Conservation (phyloP, 2,113 vertebrate genomes). For the Centropus bengalensis region DNA sequence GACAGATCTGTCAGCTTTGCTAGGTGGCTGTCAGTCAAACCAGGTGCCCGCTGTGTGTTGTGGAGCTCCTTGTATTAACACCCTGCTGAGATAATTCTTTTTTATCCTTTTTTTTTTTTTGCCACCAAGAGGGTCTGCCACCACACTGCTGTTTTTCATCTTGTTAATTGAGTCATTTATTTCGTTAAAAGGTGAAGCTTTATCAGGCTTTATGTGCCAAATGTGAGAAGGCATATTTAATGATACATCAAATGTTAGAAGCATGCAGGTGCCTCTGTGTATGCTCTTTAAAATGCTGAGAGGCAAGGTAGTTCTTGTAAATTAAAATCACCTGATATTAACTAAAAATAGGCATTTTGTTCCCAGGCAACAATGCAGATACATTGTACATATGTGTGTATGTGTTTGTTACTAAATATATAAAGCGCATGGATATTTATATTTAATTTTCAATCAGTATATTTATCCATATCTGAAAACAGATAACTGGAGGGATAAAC, state of each 20-base stretch:
- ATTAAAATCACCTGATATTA: slow-evolving; percentile 55
- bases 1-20: slow-evolving; percentile 80
- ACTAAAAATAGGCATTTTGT: slow-evolving; percentile 35
- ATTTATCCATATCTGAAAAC: slow-evolving; percentile 52
- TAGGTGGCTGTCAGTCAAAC: slow-evolving; percentile 82
- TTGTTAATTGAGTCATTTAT: slow-evolving; percentile 92
- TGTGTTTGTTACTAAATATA: slow-evolving; percentile 50
- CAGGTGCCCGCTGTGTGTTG: slow-evolving; percentile 74
- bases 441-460: slow-evolving; percentile 62
- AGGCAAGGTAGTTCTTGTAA: not conserved
- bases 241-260: slow-evolving; percentile 74
- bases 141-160: slow-evolving; percentile 82
- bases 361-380: slow-evolving; percentile 7
- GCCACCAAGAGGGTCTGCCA: slow-evolving; percentile 82
- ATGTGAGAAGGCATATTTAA: slow-evolving; percentile 80
- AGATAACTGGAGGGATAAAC: slow-evolving; percentile 64
- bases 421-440: slow-evolving; percentile 41
- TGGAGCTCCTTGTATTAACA: slow-evolving; percentile 82
- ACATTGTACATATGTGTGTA: not conserved
- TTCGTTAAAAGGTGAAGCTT: slow-evolving; percentile 86
- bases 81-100: slow-evolving; percentile 87
- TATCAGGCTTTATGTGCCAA: slow-evolving; percentile 78
- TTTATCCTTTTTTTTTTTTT: slow-evolving; percentile 75
- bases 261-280: slow-evolving; percentile 59
- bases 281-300: slow-evolving; percentile 48